Conservation (phyloP, 1,140 invertebrate genomes). For the Drosophila navojoa region DNA sequence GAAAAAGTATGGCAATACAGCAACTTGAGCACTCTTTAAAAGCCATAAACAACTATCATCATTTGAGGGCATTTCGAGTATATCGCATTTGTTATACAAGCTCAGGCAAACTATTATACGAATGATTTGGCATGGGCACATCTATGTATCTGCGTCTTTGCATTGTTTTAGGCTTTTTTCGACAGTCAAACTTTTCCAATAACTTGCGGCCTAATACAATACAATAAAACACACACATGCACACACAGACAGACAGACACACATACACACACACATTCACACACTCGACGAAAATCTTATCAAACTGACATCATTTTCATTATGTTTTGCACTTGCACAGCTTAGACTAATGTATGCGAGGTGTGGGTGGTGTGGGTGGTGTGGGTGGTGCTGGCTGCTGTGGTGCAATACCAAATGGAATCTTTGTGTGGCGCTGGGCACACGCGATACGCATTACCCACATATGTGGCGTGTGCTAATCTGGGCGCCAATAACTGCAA, state of each 20-base stretch:
- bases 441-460: conserved; percentile 68
- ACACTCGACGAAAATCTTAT: conserved; percentile 59
- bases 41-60: no score
- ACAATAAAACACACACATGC: conserved; percentile 14
- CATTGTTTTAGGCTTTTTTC: conserved; percentile 47
- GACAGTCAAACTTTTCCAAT: conserved; percentile 62
- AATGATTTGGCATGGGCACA: neutral
- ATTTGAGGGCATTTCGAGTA: neutral
- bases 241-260: conserved; percentile 21
- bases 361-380: neutral
- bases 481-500: conserved; percentile 76
- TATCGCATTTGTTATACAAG: neutral
- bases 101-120: neutral
- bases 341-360: conserved; percentile 63
- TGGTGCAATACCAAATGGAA: conserved; percentile 55
- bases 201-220: conserved; percentile 34
- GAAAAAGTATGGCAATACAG: no score
- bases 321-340: conserved; percentile 77
- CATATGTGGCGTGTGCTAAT: conserved; percentile 70
- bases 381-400: conserved; percentile 16
- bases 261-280: conserved; percentile 31
- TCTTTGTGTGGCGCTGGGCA: conserved; percentile 24
- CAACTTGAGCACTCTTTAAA: no score
- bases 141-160: neutral
- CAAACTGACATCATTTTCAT: conserved; percentile 80